Conservation (phyloP, 2,888 invertebrate species). For the Brenthis hecate region DNA sequence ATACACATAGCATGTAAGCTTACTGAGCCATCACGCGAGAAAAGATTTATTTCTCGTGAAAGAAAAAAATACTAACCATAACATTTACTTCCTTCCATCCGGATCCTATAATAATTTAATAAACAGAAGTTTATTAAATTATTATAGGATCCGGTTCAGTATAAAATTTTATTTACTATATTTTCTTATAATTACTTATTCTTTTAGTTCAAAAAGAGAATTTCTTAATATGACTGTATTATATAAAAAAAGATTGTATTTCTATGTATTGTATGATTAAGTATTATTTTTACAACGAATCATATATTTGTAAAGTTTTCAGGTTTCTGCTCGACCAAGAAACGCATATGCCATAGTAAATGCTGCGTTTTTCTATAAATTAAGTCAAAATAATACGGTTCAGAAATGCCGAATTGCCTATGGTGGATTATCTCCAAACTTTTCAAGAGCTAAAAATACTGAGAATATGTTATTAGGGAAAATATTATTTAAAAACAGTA, state of each 20-base stretch:
- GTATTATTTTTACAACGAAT: too few relatives aligned
- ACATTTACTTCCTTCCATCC: too few relatives aligned
- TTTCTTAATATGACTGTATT: too few relatives aligned
- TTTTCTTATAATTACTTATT: too few relatives aligned
- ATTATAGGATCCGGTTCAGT: not conserved
- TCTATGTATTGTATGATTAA: too few relatives aligned
- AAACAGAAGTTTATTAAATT: too few relatives aligned
- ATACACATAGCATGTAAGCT: too few relatives aligned
- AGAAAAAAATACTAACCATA: too few relatives aligned
- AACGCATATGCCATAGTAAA: slow-evolving; percentile 90
- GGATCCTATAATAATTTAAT: too few relatives aligned
- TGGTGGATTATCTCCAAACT: slow-evolving; percentile 79
- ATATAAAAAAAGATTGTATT: too few relatives aligned
- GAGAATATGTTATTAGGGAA: slow-evolving; percentile 71
- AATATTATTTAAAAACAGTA: slow-evolving; percentile 69
- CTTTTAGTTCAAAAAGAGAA: not conserved
- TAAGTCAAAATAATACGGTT: slow-evolving; percentile 62
- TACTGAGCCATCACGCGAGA: too few relatives aligned
- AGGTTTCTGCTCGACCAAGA: slow-evolving; percentile 88
- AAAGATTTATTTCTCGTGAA: too few relatives aligned
- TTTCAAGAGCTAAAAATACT: slow-evolving; percentile 82
- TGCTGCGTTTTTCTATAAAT: slow-evolving; percentile 86
- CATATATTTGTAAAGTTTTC: slow-evolving; percentile 8
- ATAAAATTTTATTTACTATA: not conserved
- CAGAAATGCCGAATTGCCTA: slow-evolving; percentile 82